Percentiles rank a stretch among this genome's conserved stretches.
Evolutionary conservation across 2,113 vertebrate species (phyloP).

Genomic region (Cephalopholis sonnerati): DNA sequence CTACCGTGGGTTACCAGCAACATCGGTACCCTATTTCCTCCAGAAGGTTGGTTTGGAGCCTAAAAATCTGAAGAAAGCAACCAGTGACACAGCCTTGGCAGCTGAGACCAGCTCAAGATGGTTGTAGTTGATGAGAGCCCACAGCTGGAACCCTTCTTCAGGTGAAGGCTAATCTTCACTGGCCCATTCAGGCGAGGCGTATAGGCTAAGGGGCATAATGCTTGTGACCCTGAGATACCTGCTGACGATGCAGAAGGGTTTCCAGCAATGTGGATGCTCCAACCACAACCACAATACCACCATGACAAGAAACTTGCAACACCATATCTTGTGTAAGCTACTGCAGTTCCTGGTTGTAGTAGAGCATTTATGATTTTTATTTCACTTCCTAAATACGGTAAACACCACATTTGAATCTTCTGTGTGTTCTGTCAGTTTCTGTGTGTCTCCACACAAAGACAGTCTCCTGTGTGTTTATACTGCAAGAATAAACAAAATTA

Average conservation of each 20-base stretch:
- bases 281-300: neutral
- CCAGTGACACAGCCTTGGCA: too few species aligned
- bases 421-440: too few species aligned
- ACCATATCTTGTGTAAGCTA: neutral
- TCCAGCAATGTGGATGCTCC: too few species aligned
- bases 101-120: too few species aligned
- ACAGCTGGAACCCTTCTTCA: too few species aligned
- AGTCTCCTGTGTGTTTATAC: too few species aligned
- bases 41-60: neutral
- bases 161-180: neutral
- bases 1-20: neutral
- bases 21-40: neutral
- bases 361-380: neutral
- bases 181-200: neutral
- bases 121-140: too few species aligned
- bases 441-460: too few species aligned
- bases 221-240: neutral
- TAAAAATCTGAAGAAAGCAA: too few species aligned
- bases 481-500: too few species aligned
- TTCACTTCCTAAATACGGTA: too few species aligned
- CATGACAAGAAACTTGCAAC: neutral
- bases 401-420: too few species aligned
- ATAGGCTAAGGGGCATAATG: neutral
- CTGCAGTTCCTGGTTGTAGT: neutral
- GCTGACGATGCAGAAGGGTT: neutral